Base-by-base conservation (phyloP, 2,888 invertebrate genomes). In the Leucophora obtusa region DNA sequence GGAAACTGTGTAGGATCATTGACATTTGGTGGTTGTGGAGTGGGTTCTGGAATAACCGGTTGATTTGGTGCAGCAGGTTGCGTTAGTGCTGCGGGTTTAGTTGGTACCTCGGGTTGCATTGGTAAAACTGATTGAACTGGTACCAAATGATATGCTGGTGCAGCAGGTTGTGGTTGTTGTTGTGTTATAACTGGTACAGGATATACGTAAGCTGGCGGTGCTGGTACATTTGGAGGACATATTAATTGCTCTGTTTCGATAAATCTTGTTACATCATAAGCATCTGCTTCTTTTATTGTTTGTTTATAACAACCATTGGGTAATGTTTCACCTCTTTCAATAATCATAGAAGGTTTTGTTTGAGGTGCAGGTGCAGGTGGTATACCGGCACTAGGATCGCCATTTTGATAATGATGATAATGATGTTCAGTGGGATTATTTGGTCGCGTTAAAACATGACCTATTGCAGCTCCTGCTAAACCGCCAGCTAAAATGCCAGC, bases 291-390 rank as follows among this genome's bases (percentile, higher is more conserved):
- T 17, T 68, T 77, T 10, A 79, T 14, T 1, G 53, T 69, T 72
- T 82, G 65, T 43, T 72, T 82, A 56, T 79, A 74, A 38, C 83
- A 82, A 58, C 82, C 79, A 50, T 74, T 71, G 17, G 83, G 18
- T 15, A 78, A 11, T 8, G 62, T 68, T 65, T 74, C 77, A 18
- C 72, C 60, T 35, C 62, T 56, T n/a, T 71, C 74, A n/a, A 82
- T 78, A 21, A 47, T 74, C 1, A 66, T 79, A 3, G 21, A 33
- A 6, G 59, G 74, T 9, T 43, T 54, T 18, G 47, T 0, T 21
- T 2, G 28, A 2, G 54, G 56, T 4, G n/a, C 28, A 15, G 5
- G 28, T n/a, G 10, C 9, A 1, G 62, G n/a, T 18, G 50, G 21
- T 21, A 21, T 21, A 21, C 21, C 28, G 53, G 15, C 15, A 51